phyloP scores from a whole-genome alignment of 2,888 invertebrate genomes.

The Periphyllus acericola region DNA sequence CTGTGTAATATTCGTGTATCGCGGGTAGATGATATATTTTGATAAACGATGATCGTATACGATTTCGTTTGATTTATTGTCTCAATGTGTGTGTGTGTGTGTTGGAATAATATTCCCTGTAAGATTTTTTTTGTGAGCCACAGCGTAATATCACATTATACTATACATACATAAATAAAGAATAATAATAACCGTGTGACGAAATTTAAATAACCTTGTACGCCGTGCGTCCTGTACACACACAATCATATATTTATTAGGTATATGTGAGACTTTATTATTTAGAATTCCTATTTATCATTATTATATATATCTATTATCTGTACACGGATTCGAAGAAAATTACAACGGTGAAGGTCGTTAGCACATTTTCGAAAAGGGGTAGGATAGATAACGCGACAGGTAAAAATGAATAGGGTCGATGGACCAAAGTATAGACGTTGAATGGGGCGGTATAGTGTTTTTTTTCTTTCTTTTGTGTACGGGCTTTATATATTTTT shows the following conservation, averaged over 20 bases:
- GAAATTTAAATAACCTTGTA: slow-evolving; percentile 42
- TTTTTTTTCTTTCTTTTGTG: slow-evolving; percentile 28
- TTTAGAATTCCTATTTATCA: neutral
- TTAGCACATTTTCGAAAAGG: slow-evolving; percentile 44
- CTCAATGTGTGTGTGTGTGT: neutral
- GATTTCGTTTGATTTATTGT: neutral
- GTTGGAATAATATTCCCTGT: no score
- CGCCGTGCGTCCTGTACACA: neutral
- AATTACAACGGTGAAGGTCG: slow-evolving; percentile 40
- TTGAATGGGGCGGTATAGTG: slow-evolving; percentile 29
- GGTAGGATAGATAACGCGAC: slow-evolving; percentile 43
- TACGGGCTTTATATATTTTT: slow-evolving; percentile 10
- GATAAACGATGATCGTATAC: neutral
- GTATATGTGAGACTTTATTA: neutral
- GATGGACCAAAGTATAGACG: slow-evolving; percentile 51
- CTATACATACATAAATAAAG: no score
- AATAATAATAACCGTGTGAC: slow-evolving; percentile 22
- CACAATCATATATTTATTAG: neutral
- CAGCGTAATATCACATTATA: neutral
- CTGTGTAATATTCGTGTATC: no score
- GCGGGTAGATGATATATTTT: neutral
- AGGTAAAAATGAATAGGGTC: slow-evolving; percentile 59
- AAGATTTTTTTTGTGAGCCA: no score
- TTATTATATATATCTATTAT: neutral
- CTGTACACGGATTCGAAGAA: slow-evolving; percentile 12